Evolutionary conservation across 1,140 invertebrate species (phyloP).

Genomic region (Lasioglossum baleicum): DNA sequence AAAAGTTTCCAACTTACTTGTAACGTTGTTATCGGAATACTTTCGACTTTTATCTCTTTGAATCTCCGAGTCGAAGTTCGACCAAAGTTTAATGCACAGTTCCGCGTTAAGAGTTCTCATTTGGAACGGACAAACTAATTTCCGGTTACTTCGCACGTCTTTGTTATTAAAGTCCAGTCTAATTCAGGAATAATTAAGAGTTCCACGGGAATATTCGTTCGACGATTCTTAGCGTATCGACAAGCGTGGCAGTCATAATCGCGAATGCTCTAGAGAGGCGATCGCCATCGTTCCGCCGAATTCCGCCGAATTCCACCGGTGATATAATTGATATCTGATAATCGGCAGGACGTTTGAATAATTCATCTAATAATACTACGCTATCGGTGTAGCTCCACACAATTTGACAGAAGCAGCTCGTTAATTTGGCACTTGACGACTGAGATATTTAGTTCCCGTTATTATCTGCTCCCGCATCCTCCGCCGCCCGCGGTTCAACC

Average conservation of each 20-base stretch:
- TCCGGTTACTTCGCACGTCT: too few species aligned
- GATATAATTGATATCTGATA: conserved; percentile 59
- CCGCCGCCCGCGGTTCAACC: background rate
- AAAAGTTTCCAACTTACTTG: too few species aligned
- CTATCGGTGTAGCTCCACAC: conserved; percentile 72
- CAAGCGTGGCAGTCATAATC: conserved; percentile 23
- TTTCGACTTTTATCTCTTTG: too few species aligned
- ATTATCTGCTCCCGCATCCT: background rate
- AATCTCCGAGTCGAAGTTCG: too few species aligned
- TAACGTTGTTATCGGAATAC: too few species aligned
- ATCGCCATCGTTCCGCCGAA: background rate
- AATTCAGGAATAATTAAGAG: background rate
- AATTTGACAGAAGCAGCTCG: conserved; percentile 72
- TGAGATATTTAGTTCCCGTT: conserved; percentile 65
- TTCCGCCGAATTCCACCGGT: conserved; percentile 16
- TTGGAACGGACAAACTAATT: too few species aligned
- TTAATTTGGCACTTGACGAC: conserved; percentile 75
- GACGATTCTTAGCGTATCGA: background rate
- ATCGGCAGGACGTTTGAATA: conserved; percentile 70
- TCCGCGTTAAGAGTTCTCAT: too few species aligned
- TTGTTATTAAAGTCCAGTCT: too few species aligned
- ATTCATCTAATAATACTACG: conserved; percentile 70
- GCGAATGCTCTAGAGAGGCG: conserved; percentile 41
- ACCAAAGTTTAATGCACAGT: too few species aligned
- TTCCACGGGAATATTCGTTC: background rate